Evolutionary conservation across 2,797 vertebrate species (phyloP), one percentile per base, ranked within the genome.

Genomic region (Myotis findleyi): DNA sequence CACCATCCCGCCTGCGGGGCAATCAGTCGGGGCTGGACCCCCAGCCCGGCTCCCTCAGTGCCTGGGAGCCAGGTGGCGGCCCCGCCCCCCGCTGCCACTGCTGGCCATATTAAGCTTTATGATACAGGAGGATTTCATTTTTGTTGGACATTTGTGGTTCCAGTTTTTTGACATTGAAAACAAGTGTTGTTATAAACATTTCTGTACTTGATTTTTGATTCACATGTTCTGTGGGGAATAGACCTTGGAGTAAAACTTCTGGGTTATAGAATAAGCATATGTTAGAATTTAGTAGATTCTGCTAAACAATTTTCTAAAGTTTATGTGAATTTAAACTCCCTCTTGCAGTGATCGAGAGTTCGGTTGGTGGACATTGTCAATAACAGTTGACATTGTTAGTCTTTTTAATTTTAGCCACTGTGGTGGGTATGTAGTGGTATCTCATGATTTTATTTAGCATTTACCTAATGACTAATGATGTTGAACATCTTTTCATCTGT

Each of bases 181-280:
- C 55, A 64, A 64, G 55, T 18, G 8, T 72, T 85, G 64, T 36
- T 79, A 9, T 62, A 72, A 80, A 55, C 55, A 80, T 20, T 47
- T 94, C 64, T 73, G 73, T 44, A 12, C 55, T 80, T 80, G 7
- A 44, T 77, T 80, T 76, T 91, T 94, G 55, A 25, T 79, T 80
- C 47, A 73, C 6, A 20, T 44, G 44, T 88, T 76, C 17, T 82
- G 6, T 47, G 30, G 16, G 59, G 9, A 53, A 53, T 64, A 77
- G 36, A 77, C 10, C 21, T 36, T 55, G 44, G 21, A 55, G 13
- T 53, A 41, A 94, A 12, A 47, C 71, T 90, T 38, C 38, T 68
- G 88, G 62, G 10, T 81, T 25, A 75, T 57, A 25, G 83, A 57
- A 27, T 73, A 81, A 66, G 14, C 18, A 20, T 20, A 53, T 57